Evolutionary conservation across 1,140 invertebrate genomes (phyloP).

Genomic region (Trissolcus basalis): DNA sequence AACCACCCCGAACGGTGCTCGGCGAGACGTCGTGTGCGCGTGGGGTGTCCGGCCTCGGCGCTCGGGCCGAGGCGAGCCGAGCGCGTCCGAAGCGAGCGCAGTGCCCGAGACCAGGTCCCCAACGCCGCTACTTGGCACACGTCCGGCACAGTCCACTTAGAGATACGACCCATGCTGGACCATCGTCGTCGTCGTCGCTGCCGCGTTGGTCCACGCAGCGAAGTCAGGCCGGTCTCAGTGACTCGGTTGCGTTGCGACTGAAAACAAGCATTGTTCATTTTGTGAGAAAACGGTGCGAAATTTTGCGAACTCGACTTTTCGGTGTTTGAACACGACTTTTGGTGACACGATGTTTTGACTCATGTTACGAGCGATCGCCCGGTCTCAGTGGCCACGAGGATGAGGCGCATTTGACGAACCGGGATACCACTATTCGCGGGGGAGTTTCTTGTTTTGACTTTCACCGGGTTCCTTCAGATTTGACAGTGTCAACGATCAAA

Average conservation of each 20-base stretch:
- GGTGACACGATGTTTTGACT: background rate
- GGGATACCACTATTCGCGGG: constrained; percentile 4
- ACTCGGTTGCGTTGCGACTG: background rate
- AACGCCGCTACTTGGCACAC: constrained; percentile 73
- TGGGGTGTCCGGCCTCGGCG: constrained; percentile 72
- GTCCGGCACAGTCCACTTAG: constrained; percentile 77
- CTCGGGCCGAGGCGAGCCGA: constrained; percentile 69
- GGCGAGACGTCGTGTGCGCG: constrained; percentile 61
- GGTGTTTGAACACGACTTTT: no score
- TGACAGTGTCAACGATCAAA: constrained; percentile 29
- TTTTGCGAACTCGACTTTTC: background rate
- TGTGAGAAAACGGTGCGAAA: background rate
- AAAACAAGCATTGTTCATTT: no score
- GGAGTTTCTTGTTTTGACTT: constrained; percentile 28
- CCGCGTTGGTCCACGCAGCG: constrained; percentile 70
- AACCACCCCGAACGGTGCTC: constrained; percentile 68
- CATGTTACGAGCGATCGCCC: background rate
- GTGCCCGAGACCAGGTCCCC: constrained; percentile 73
- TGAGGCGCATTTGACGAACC: constrained; percentile 38
- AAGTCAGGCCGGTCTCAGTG: constrained; percentile 34
- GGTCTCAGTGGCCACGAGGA: constrained; percentile 25
- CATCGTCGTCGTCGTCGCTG: constrained; percentile 68
- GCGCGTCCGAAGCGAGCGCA: constrained; percentile 73
- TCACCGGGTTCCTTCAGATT: constrained; percentile 15
- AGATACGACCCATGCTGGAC: constrained; percentile 77